These are phyloP conservation scores for Mustelus asterias DNA, from an alignment of 2,113 vertebrate genomes.

Conservation along the genomic window DNA sequence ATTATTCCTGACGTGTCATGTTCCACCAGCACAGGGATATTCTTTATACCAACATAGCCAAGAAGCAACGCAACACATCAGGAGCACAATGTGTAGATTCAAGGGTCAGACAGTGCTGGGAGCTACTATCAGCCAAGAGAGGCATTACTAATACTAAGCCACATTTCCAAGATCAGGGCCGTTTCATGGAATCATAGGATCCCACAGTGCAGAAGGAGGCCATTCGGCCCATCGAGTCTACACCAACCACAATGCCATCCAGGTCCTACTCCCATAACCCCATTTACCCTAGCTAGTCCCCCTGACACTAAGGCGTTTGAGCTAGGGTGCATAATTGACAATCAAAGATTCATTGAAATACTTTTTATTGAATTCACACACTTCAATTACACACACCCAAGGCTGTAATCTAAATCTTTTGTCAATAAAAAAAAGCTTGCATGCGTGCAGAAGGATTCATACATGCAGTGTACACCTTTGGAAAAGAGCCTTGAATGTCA, in stretches of 20 bases:
- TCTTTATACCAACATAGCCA: background rate
- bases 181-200: too few species aligned
- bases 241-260: too few species aligned
- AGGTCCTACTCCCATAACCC: too few species aligned
- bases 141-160: background rate
- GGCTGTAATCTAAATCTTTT: background rate
- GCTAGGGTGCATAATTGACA: background rate
- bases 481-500: background rate
- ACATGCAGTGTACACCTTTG: background rate
- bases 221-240: too few species aligned
- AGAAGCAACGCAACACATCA: background rate
- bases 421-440: background rate
- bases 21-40: background rate
- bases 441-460: background rate
- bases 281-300: too few species aligned
- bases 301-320: background rate
- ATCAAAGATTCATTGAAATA: background rate
- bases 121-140: background rate
- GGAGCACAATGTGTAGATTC: background rate
- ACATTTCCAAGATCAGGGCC: background rate
- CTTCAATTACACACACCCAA: background rate
- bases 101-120: background rate
- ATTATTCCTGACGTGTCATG: background rate
- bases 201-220: too few species aligned
- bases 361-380: background rate